These are phyloP conservation scores for Dipodomys ordii DNA, from an alignment of 2,113 vertebrate genomes.

Conservation along the genomic window DNA sequence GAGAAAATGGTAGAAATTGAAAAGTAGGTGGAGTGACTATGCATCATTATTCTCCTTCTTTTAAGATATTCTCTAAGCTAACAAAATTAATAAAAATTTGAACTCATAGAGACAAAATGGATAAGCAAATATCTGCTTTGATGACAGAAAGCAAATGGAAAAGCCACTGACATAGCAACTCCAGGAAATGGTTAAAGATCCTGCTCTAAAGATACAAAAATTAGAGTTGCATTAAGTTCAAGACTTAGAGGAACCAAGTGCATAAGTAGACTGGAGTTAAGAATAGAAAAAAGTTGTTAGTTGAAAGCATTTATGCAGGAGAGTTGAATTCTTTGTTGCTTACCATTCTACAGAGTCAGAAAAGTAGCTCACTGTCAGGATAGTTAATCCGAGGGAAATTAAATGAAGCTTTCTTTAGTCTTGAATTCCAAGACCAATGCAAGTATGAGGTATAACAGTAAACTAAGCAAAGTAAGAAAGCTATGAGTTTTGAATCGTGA, in stretches of 20 bases:
- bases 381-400: not conserved
- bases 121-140: not conserved
- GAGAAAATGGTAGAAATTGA: conserved; percentile 23
- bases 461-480: conserved; percentile 26
- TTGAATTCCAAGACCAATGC: not conserved
- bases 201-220: not conserved
- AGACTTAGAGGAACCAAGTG: not conserved
- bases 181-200: conserved; percentile 17
- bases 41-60: not conserved
- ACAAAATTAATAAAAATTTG: not conserved
- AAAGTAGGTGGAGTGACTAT: not conserved
- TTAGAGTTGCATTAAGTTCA: not conserved
- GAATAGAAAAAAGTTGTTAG: not conserved
- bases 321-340: not conserved
- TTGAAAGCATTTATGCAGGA: not conserved
- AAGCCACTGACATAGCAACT: not conserved
- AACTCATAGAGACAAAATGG: not conserved
- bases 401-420: not conserved
- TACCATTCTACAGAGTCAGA: not conserved
- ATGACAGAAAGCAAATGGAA: not conserved
- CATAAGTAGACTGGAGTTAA: not conserved
- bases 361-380: not conserved
- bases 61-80: not conserved
- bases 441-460: not conserved
- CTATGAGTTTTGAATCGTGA: not conserved